A percentile compares a stretch with the other conserved stretches of the same genome.
Conservation (phyloP, 2,113 vertebrate genomes). For the Colossoma macropomum region DNA sequence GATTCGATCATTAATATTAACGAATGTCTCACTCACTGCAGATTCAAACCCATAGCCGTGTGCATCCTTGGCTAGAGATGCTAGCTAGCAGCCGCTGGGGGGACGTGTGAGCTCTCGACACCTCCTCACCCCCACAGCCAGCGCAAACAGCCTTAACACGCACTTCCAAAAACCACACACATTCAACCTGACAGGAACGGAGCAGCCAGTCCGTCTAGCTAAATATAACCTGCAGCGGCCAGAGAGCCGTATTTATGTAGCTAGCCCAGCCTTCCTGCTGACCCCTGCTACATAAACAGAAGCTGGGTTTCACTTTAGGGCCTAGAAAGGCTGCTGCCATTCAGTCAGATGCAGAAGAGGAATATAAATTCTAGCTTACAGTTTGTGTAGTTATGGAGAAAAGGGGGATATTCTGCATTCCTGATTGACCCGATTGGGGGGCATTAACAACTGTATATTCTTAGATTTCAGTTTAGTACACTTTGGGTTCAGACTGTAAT, state of each 20-base stretch:
- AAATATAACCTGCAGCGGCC: slow-evolving; percentile 8
- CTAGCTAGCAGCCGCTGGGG: not conserved
- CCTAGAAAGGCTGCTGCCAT: no score
- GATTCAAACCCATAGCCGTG: not conserved
- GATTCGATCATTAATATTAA: no score
- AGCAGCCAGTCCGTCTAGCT: not conserved
- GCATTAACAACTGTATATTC: no score
- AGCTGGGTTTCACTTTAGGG: no score
- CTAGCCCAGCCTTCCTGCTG: not conserved
- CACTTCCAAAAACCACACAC: slow-evolving; percentile 25
- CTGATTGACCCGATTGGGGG: no score
- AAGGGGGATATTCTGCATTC: no score
- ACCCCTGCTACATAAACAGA: not conserved
- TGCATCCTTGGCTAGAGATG: not conserved
- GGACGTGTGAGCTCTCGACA: slow-evolving; percentile 20
- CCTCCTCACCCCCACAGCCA: slow-evolving; percentile 15
- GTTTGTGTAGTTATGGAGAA: no score
- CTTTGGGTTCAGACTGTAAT: no score
- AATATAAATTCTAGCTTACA: no score
- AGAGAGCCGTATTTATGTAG: no score
- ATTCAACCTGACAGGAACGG: not conserved
- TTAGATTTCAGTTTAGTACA: no score
- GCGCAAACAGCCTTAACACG: slow-evolving; percentile 3
- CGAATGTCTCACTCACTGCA: not conserved
- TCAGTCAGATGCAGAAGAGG: no score